Evolutionary conservation across 2,888 invertebrate genomes (phyloP), one percentile per base, ranked within the genome.

Genomic region (Xylota sylvarum): DNA sequence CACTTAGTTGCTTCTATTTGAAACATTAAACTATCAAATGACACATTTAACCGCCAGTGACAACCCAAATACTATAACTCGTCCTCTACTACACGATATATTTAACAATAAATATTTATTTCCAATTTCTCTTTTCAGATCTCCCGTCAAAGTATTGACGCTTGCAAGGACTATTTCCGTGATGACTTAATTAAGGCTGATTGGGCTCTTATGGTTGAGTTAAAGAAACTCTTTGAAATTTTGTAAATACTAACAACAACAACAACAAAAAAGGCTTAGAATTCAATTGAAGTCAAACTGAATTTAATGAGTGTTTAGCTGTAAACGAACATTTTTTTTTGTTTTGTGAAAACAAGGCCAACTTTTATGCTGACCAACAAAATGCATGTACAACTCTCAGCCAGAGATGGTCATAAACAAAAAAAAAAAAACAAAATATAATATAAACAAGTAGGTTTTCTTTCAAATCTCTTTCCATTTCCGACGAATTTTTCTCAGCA

Each of bases 91-190:
- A 23, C n/a, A n/a, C n/a, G n/a, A n/a, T n/a, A n/a, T n/a, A n/a
- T n/a, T n/a, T n/a, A n/a, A n/a, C n/a, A n/a, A n/a, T 10, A 32
- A 32, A 32, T 32, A 37, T 43, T 43, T 14, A 1, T 43, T 43
- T 14, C n/a, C 32, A 32, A 32, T 35, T 46, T 83, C 43, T 69
- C 46, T 55, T 90, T 90, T 14, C 95, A 99, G 98, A 99, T 99
- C 91, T 97, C 97, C 67, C 96, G 99, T 73, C 97, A 98, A 91
- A 98, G 98, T 88, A 99, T 99, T 91, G 99, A 99, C 93, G 99
- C 98, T 7, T 99, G 99, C 94, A 99, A 99, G 93, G 97, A 99
- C 90, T 98, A 99, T 93, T 99, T 99, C 95, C 95, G 99, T 88
- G 99, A 99, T 90, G 99, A 99, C 93, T 95, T 99, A 90, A 94